Evolutionary conservation across 2,888 invertebrate species (phyloP).

Genomic region (Anaspis maculata): DNA sequence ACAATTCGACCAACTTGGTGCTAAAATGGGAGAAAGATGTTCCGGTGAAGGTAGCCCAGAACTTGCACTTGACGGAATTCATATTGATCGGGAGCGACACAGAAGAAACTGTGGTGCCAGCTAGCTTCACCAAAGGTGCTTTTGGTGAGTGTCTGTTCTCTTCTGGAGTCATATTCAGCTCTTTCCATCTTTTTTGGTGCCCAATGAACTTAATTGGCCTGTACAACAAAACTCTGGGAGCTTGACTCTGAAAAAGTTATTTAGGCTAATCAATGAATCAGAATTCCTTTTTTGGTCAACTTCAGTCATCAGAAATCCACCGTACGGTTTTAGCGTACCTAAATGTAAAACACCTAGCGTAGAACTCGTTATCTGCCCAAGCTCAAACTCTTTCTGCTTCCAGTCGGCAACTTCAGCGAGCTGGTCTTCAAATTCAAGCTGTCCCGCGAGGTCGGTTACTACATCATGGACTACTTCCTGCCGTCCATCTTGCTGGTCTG

Average conservation of each 20-base stretch:
- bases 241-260: no score
- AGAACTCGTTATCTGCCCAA: conserved; percentile 18
- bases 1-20: conserved; percentile 66
- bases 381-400: conserved; percentile 22
- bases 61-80: conserved; percentile 75
- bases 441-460: conserved; percentile 75
- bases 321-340: no score
- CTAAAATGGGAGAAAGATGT: conserved; percentile 67
- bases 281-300: background rate
- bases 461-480: conserved; percentile 81
- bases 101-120: conserved; percentile 60
- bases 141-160: conserved; percentile 54
- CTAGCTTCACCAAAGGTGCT: conserved; percentile 58
- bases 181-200: no score
- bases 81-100: conserved; percentile 62
- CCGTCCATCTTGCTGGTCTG: conserved; percentile 81
- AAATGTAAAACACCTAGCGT: conserved; percentile 12
- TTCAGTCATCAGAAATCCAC: no score
- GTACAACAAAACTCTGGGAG: no score
- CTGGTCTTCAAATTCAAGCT: conserved; percentile 71
- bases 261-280: background rate
- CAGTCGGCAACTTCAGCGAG: conserved; percentile 77
- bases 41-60: conserved; percentile 67
- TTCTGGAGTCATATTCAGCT: no score
- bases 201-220: no score